Conservation (phyloP, 2,113 vertebrate genomes). For the Xenus cinereus region DNA sequence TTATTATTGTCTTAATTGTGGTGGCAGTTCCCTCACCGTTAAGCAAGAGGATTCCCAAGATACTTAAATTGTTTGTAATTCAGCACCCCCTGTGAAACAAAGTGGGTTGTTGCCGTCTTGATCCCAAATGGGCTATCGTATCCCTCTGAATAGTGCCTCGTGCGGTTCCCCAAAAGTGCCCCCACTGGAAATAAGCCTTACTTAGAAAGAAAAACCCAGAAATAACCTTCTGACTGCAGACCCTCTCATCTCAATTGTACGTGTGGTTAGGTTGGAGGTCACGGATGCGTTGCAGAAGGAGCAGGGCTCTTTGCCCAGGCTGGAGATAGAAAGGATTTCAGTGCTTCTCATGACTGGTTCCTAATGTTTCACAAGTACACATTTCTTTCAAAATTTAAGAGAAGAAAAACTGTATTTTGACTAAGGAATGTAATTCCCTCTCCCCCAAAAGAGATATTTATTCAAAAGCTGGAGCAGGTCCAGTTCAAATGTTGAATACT, state of each 20-base stretch:
- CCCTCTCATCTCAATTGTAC: not conserved
- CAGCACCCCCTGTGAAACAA: not conserved
- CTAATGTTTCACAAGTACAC: not conserved
- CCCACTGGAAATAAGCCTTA: not conserved
- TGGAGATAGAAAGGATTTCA: constrained; percentile 18
- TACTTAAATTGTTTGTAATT: not conserved
- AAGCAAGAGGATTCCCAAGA: not conserved
- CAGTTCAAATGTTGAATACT: constrained; percentile 19
- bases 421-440: constrained; percentile 41
- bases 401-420: constrained; percentile 47
- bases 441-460: constrained; percentile 61
- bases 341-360: constrained; percentile 14
- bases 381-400: constrained; percentile 13
- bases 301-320: not conserved
- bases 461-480: constrained; percentile 47
- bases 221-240: not conserved
- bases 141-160: not conserved
- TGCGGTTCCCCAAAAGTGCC: not conserved
- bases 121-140: not conserved
- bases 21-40: not conserved
- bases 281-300: not conserved
- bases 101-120: not conserved
- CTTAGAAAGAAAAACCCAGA: not conserved
- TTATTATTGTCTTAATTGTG: not conserved
- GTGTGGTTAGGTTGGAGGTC: not conserved